phyloP scores from a whole-genome alignment of 2,113 vertebrate species.

The Tenrec ecaudatus region DNA sequence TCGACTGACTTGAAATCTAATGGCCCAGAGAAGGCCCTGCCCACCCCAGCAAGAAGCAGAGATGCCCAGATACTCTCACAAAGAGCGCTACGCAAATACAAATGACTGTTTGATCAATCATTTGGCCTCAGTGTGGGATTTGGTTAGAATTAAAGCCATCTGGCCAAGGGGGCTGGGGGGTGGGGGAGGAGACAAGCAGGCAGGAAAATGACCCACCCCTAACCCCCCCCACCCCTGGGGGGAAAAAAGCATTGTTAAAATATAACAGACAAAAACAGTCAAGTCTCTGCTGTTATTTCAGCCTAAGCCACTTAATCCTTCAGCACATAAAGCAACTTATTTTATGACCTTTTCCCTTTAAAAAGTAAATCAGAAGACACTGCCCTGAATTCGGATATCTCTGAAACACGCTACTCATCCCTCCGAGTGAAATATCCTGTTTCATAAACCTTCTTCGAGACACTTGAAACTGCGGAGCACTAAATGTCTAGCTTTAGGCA shows the following conservation, averaged over 20 bases:
- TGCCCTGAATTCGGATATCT: slow-evolving; percentile 85
- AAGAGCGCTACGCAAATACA: slow-evolving; percentile 73
- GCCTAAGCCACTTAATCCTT: slow-evolving; percentile 82
- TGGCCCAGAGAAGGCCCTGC: slow-evolving; percentile 34
- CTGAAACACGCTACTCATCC: slow-evolving; percentile 87
- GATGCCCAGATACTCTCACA: slow-evolving; percentile 68
- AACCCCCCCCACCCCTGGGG: slow-evolving; percentile 26
- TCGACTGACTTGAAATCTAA: slow-evolving; percentile 41
- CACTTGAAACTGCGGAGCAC: slow-evolving; percentile 87
- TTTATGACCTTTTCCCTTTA: slow-evolving; percentile 84
- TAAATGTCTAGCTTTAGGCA: slow-evolving; percentile 89
- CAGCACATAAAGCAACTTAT: slow-evolving; percentile 80
- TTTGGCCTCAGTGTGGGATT: slow-evolving; percentile 81
- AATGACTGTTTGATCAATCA: slow-evolving; percentile 85
- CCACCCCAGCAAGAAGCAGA: neutral
- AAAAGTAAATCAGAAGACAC: slow-evolving; percentile 81
- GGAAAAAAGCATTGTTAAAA: slow-evolving; percentile 82
- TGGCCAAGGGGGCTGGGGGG: slow-evolving; percentile 67
- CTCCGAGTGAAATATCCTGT: slow-evolving; percentile 88
- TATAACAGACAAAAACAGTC: slow-evolving; percentile 70
- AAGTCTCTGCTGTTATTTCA: slow-evolving; percentile 80
- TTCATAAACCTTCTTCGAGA: slow-evolving; percentile 89
- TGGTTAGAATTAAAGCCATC: slow-evolving; percentile 88
- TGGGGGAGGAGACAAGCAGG: slow-evolving; percentile 76
- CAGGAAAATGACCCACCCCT: slow-evolving; percentile 79